These are phyloP conservation scores for Masnerella sp. DNA, from an alignment of 2,888 invertebrate species.

Conservation along the genomic window DNA sequence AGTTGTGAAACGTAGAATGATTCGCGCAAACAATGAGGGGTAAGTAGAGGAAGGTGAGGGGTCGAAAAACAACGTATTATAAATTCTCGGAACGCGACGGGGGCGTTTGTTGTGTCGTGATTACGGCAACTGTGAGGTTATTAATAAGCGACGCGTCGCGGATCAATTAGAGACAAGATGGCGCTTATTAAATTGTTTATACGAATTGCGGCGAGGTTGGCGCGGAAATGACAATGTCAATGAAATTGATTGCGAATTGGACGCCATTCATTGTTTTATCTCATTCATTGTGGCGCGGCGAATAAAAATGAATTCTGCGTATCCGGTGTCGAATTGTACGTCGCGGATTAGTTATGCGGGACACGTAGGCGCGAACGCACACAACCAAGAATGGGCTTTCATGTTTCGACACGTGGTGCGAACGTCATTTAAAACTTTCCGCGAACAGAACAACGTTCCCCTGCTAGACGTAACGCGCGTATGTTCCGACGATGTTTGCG, in stretches of 20 bases:
- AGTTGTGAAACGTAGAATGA: slow-evolving; percentile 40
- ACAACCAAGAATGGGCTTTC: slow-evolving; percentile 52
- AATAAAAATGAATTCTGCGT: slow-evolving; percentile 42
- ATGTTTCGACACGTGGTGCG: slow-evolving; percentile 58
- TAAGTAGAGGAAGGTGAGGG: background rate
- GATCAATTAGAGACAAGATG: no score
- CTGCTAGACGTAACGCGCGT: slow-evolving; percentile 55
- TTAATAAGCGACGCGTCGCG: no score
- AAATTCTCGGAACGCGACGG: background rate
- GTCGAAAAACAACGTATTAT: slow-evolving; percentile 13
- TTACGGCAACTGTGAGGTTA: no score
- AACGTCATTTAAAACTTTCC: slow-evolving; percentile 61
- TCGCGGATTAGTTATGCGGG: slow-evolving; percentile 47
- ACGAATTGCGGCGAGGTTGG: background rate
- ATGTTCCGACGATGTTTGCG: slow-evolving; percentile 68
- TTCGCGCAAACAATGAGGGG: slow-evolving; percentile 16
- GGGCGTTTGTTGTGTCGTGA: background rate
- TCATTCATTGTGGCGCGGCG: slow-evolving; percentile 39
- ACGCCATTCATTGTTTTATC: slow-evolving; percentile 51
- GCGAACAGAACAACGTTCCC: slow-evolving; percentile 45
- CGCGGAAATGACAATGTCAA: slow-evolving; percentile 7
- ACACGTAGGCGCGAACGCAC: slow-evolving; percentile 41
- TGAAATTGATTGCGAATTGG: slow-evolving; percentile 26
- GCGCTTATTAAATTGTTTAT: slow-evolving; percentile 7
- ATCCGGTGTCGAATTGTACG: slow-evolving; percentile 44